phyloP scores from a whole-genome alignment of 1,140 invertebrate genomes.

The Papilio xuthus region DNA sequence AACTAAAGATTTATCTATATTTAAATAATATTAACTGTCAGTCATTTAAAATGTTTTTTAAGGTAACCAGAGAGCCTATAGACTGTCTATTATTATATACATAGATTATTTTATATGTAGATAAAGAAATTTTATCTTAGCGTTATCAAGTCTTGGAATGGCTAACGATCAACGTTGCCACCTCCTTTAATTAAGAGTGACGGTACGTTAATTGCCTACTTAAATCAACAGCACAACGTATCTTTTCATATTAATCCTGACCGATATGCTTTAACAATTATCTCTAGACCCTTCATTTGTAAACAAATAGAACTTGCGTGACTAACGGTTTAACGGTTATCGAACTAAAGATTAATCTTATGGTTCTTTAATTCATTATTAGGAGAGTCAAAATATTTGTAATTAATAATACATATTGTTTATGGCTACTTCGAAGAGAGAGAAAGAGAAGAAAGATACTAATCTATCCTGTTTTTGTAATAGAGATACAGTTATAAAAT shows the following conservation, averaged over 20 bases:
- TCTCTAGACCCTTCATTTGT: slow-evolving; percentile 55
- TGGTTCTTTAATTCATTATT: neutral
- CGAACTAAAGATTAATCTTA: slow-evolving; percentile 12
- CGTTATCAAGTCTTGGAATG: slow-evolving; percentile 35
- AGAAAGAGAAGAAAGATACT: too few species aligned
- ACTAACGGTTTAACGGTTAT: slow-evolving; percentile 45
- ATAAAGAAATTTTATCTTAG: slow-evolving; percentile 20
- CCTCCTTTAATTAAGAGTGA: slow-evolving; percentile 69
- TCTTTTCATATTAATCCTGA: slow-evolving; percentile 63
- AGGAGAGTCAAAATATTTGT: neutral
- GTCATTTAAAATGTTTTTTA: neutral
- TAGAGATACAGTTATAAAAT: too few species aligned
- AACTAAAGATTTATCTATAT: neutral
- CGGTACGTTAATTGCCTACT: slow-evolving; percentile 75
- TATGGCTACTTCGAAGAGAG: too few species aligned
- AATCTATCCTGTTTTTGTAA: too few species aligned
- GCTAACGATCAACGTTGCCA: slow-evolving; percentile 44
- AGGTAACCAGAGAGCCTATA: neutral
- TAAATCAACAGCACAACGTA: slow-evolving; percentile 59
- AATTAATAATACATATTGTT: neutral
- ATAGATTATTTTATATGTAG: slow-evolving; percentile 9
- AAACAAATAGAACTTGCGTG: slow-evolving; percentile 53
- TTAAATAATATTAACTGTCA: neutral
- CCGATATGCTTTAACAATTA: slow-evolving; percentile 54
- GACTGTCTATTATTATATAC: neutral